phyloP scores from a whole-genome alignment of 2,888 invertebrate species.

The Ctena decussata region DNA sequence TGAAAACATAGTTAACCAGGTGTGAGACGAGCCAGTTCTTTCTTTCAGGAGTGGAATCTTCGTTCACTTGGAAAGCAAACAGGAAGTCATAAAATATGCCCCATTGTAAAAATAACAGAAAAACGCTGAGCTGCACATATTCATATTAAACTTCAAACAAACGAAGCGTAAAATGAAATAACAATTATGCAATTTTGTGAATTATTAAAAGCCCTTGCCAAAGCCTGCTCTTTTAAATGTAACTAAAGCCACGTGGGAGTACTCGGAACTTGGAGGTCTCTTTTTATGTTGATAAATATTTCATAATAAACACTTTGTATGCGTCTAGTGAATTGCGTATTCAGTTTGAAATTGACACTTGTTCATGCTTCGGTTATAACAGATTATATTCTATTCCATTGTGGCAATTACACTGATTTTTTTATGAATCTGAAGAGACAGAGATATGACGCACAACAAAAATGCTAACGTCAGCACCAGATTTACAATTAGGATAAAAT shows the following conservation, averaged over 20 bases:
- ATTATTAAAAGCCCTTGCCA: neutral
- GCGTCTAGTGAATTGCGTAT: neutral
- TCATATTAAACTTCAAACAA: too few species aligned
- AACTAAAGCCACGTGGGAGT: neutral
- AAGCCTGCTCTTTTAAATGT: neutral
- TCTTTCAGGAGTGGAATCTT: too few species aligned
- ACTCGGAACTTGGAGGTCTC: neutral
- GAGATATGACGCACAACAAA: too few species aligned
- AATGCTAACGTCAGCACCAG: too few species aligned
- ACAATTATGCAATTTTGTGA: neutral
- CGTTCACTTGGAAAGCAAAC: too few species aligned
- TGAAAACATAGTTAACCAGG: too few species aligned
- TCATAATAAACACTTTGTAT: neutral
- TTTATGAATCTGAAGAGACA: neutral
- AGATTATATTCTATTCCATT: neutral
- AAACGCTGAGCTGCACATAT: too few species aligned
- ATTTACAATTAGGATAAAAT: too few species aligned
- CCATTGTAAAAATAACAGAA: too few species aligned
- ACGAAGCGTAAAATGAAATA: neutral
- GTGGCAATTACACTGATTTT: neutral
- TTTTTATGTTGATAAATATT: neutral
- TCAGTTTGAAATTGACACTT: neutral
- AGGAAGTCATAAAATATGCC: too few species aligned
- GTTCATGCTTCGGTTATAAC: neutral
- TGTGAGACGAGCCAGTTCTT: too few species aligned